phyloP scores from a whole-genome alignment of 2,888 invertebrate species.

The Megamerina dolium region DNA sequence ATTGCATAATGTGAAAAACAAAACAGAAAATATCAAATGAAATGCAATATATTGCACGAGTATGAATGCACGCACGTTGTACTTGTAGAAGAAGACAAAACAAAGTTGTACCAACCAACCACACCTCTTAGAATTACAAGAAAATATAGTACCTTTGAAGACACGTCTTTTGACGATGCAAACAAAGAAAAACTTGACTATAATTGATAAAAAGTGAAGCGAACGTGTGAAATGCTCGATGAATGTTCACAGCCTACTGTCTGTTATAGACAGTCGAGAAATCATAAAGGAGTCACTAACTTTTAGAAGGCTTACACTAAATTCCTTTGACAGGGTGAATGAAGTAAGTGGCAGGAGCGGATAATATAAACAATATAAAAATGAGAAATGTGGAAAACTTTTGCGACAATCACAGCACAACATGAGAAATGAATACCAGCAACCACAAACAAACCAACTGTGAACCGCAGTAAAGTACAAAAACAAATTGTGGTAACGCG shows the following conservation, averaged over 20 bases:
- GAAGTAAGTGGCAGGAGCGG: no score
- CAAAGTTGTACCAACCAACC: no score
- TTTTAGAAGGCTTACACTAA: no score
- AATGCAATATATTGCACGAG: slow-evolving; percentile 2
- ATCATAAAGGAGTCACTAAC: slow-evolving; percentile 14
- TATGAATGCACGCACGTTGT: neutral
- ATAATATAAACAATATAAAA: no score
- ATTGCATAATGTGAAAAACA: slow-evolving; percentile 3
- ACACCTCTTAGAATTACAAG: no score
- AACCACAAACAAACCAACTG: slow-evolving; percentile 2
- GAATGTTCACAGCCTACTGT: slow-evolving; percentile 11
- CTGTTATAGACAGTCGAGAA: no score
- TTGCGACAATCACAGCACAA: slow-evolving; percentile 1
- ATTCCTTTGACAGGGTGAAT: no score
- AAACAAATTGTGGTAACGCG: no score
- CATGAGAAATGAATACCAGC: slow-evolving; percentile 12
- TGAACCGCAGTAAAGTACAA: slow-evolving; percentile 16
- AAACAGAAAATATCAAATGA: neutral
- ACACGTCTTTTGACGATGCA: slow-evolving; percentile 12
- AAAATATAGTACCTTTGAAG: neutral
- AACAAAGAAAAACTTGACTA: slow-evolving; percentile 14
- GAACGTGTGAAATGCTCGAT: slow-evolving; percentile 23
- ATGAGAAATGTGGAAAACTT: slow-evolving; percentile 8
- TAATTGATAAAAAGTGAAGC: slow-evolving; percentile 14
- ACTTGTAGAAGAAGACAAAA: no score